Evolutionary conservation across 2,113 vertebrate species (phyloP), one percentile per base, ranked within the genome.

Genomic region (Mesembrinibis cayennensis): DNA sequence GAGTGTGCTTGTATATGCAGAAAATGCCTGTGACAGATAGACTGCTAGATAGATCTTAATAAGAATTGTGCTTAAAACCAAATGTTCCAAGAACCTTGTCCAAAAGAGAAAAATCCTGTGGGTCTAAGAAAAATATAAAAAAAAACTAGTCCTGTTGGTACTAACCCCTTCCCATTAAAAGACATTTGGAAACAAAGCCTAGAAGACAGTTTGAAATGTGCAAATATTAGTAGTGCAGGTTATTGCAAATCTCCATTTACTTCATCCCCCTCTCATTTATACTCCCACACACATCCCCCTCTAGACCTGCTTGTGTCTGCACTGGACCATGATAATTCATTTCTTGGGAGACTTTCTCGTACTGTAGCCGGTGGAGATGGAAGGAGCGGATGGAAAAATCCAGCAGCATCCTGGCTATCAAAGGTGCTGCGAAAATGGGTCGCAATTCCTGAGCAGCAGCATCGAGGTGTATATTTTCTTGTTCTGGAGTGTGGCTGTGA

Each of bases 21-120:
- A 92, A 89, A 92, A 82, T 40, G 81, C 49, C 45, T 93, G 70
- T 88, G 92, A 94, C 72, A 86, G 89, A 93, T 38, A 93, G 73
- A 29, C 52, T 87, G 88, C 86, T 83, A 56, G 78, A 83, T 79
- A 81, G 86, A 69, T 79, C 53, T 88, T 88, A 90, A 65, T 82
- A 95, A 61, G 52, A 61, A 82, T 81, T 82, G 62, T 45, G 89
- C 91, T 90, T 78, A 72, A 95, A 94, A 89, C 70, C 61, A 95
- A 91, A 87, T 56, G 70, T 93, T 94, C 38, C 77, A 94, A 87
- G 62, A 89, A 49, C 30, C 6, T 65, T 6, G 44, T 91, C 82
- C 81, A 96, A 95, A 91, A 65, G 50, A 69, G 56, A 93, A 88
- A 88, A 92, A 92, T 62, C 44, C 26, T 29, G 25, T 29, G 40